Percentiles rank a stretch among this genome's conserved stretches.
phyloP scores from a whole-genome alignment of 2,888 invertebrate species.

The Heliconius hortense region DNA sequence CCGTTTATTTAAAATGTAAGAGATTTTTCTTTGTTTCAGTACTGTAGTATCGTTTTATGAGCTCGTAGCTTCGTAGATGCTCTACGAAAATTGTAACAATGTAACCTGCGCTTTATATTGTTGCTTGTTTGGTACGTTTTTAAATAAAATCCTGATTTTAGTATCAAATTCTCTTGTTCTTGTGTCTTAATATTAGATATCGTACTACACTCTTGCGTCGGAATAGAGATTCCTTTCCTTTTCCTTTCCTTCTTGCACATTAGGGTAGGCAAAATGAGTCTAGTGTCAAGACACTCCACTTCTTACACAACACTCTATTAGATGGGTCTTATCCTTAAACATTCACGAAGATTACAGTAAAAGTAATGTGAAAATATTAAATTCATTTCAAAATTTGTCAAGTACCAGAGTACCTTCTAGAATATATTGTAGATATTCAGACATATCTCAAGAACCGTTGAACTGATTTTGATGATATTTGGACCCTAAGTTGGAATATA shows the following conservation, averaged over 20 bases:
- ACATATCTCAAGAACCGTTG: too few species aligned
- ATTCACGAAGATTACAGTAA: too few species aligned
- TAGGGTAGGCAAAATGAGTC: not conserved
- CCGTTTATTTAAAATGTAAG: slow-evolving; percentile 16
- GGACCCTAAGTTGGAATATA: too few species aligned
- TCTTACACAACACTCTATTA: not conserved
- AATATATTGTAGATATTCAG: too few species aligned
- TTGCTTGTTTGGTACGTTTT: slow-evolving; percentile 2
- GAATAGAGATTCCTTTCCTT: not conserved
- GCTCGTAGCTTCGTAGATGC: slow-evolving; percentile 33
- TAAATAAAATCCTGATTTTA: slow-evolving; percentile 8
- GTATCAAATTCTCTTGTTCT: slow-evolving; percentile 12
- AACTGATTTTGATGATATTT: too few species aligned
- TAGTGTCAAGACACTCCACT: not conserved
- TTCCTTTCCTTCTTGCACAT: not conserved
- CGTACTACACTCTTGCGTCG: not conserved
- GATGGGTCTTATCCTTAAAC: too few species aligned
- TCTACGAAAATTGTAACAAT: slow-evolving; percentile 32
- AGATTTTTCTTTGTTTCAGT: slow-evolving; percentile 18
- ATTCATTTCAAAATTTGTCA: too few species aligned
- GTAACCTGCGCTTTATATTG: slow-evolving; percentile 16
- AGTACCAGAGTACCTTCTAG: too few species aligned
- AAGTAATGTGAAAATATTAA: too few species aligned
- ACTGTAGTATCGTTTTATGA: slow-evolving; percentile 21
- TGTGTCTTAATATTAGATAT: slow-evolving; percentile 9